These are phyloP conservation scores for Pegea sp. DNA, from an alignment of 23 tunicate species.

Conservation along the genomic window DNA sequence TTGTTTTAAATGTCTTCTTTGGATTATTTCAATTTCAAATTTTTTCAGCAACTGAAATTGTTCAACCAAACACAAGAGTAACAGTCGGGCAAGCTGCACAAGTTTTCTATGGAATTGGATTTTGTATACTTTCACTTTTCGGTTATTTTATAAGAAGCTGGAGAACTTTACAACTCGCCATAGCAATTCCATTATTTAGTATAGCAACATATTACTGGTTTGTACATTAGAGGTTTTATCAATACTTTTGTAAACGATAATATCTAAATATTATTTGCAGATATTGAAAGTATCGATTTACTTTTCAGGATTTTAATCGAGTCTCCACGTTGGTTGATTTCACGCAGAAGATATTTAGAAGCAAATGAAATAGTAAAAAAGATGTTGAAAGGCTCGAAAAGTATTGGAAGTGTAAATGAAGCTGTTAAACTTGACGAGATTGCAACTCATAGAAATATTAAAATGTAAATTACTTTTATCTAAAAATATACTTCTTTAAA, in stretches of 20 bases:
- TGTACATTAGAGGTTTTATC: slow-evolving; percentile 1
- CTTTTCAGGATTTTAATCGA: slow-evolving; percentile 25
- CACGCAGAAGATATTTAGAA: slow-evolving; percentile 12
- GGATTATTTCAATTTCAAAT: not conserved
- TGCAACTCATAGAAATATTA: no score
- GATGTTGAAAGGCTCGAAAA: slow-evolving; percentile 17
- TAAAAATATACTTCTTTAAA: no score
- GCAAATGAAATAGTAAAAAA: slow-evolving; percentile 18
- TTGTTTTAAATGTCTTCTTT: no score
- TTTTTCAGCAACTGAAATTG: slow-evolving; percentile 79
- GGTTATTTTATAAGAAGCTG: slow-evolving; percentile 53
- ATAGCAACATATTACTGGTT: slow-evolving; percentile 30
- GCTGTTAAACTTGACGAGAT: slow-evolving; percentile 12
- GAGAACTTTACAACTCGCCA: slow-evolving; percentile 55
- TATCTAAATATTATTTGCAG: not conserved
- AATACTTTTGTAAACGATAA: not conserved
- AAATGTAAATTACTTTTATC: no score
- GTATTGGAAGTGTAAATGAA: slow-evolving; percentile 13
- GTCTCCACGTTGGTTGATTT: slow-evolving; percentile 72
- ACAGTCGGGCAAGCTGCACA: slow-evolving; percentile 54
- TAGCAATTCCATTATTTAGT: slow-evolving; percentile 22
- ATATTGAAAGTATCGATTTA: not conserved
- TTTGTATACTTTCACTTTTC: slow-evolving; percentile 57
- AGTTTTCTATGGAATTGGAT: slow-evolving; percentile 45
- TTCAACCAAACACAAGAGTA: slow-evolving; percentile 41